Base-by-base conservation (phyloP, 2,888 invertebrate species). In the Sarcophaga rosellei region DNA sequence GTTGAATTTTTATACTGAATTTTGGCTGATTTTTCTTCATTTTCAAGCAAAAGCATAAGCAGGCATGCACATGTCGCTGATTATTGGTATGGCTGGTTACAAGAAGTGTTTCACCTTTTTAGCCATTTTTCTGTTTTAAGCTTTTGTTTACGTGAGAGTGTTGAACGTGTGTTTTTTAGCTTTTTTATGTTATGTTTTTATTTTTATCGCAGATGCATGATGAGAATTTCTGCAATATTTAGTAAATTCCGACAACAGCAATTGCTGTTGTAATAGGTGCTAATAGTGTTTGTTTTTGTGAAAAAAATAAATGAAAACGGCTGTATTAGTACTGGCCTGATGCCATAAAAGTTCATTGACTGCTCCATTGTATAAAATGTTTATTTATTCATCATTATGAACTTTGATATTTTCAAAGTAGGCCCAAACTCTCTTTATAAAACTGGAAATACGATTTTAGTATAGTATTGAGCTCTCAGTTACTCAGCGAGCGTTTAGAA, bases 101-200 rank as follows among this genome's bases (percentile, higher is more conserved):
- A 15, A 47, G 47, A 15, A 78, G 47, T 86, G 74, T 84, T 86
- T 86, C 84, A 86, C 84, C 86, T 86, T 85, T 73, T 84, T 65
- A 44, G 73, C 53, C 20, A 63, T 59, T 63, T 35, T 74, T 61
- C 23, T 68, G 6, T 35, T 35, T 35, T 35, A 6, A 74, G 8
- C 3, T 45, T 45, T 70, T 61, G n/a, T 72, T 53, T 74, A 86
- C 74, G 83, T 86, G 80, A 81, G 77, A 78, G 62, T 83, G 47
- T 80, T 80, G 68, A 76, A 68, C 35, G n/a, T 23, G n/a, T 23
- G 12, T 57, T 79, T 21, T 72, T 72, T 53, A 44, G n/a, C 6
- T 66, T 44, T 5, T 20, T 44, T 35, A 35, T 62, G 35, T 65
- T 61, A n/a, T n/a, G 47, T 70, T 3, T 8, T 23, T 57, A 59